Base-by-base conservation (phyloP, 1,140 invertebrate species). In the Ceratitis capitata region DNA sequence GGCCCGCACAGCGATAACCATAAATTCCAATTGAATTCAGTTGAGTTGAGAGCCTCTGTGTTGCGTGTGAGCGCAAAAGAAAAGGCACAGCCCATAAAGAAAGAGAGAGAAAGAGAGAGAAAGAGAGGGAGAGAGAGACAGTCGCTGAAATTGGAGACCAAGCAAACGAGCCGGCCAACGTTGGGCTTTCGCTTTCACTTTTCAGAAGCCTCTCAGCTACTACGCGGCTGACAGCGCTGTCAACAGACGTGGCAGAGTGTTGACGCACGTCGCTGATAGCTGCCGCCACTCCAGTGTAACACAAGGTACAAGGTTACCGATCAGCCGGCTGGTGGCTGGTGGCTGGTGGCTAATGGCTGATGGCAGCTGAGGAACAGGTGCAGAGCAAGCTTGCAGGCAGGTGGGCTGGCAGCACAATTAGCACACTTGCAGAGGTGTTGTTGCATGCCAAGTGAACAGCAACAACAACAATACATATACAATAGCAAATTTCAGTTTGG, bases 151-250 rank as follows among this genome's bases (percentile, higher is more conserved):
- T 26, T 61, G 7, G n/a, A 0, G 12, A 69, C 14, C 42, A n/a
- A n/a, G n/a, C n/a, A n/a, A n/a, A n/a, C n/a, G n/a, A n/a, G n/a
- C n/a, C n/a, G n/a, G n/a, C n/a, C n/a, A n/a, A n/a, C n/a, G 9
- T 19, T 9, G 23, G n/a, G 19, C 39, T 78, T 23, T 42, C n/a
- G 7, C n/a, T 78, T 78, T 45, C 19, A 78, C 42, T 78, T 78
- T 78, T 19, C 19, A 39, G 4, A 7, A 7, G 61, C 32, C 32
- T 19, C 61, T 16, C 35, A 5, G 12, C 61, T 69, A 32, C 42
- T 45, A 47, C 26, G n/a, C n/a, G 19, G 69, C 69, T 78, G 69
- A 47, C 69, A 78, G 69, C 39, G 39, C 69, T 78, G 35, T 78
- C 42, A 69, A 69, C 64, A 19, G 26, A 4, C 35, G 32, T 16